phyloP scores from a whole-genome alignment of 1,140 invertebrate genomes.

The Drusus annulatus region DNA sequence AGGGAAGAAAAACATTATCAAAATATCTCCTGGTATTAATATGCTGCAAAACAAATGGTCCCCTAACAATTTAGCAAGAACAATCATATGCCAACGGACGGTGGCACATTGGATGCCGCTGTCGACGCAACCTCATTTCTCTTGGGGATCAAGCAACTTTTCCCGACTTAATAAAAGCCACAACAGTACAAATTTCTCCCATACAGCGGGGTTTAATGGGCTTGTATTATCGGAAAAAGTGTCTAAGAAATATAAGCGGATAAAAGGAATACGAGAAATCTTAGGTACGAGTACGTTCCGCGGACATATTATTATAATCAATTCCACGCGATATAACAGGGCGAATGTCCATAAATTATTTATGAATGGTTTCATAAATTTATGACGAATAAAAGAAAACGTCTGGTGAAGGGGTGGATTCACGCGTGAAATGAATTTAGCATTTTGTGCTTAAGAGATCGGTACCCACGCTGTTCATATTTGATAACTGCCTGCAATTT shows the following conservation, averaged over 20 bases:
- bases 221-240: constrained; percentile 45
- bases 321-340: constrained; percentile 15
- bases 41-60: constrained; percentile 23
- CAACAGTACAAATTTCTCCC: constrained; percentile 50
- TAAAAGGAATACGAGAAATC: constrained; percentile 31
- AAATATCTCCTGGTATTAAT: constrained; percentile 3
- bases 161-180: constrained; percentile 53
- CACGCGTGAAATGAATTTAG: constrained; percentile 29
- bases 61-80: constrained; percentile 32
- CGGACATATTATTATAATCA: constrained; percentile 20
- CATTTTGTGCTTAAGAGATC: constrained; percentile 14
- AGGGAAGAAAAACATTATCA: too few relatives aligned
- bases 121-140: constrained; percentile 45
- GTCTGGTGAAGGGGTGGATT: constrained; percentile 12
- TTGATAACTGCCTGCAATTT: constrained; percentile 6
- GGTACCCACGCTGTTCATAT: constrained; percentile 8
- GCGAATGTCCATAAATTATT: constrained; percentile 29
- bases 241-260: constrained; percentile 19
- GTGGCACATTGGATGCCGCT: constrained; percentile 36
- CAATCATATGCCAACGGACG: constrained; percentile 33
- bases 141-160: constrained; percentile 51
- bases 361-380: constrained; percentile 35
- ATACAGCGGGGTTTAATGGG: constrained; percentile 45
- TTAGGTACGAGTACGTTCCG: not conserved
- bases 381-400: constrained; percentile 33